Base-by-base conservation (phyloP, 2,888 invertebrate species). In the Melanotus villosus region DNA sequence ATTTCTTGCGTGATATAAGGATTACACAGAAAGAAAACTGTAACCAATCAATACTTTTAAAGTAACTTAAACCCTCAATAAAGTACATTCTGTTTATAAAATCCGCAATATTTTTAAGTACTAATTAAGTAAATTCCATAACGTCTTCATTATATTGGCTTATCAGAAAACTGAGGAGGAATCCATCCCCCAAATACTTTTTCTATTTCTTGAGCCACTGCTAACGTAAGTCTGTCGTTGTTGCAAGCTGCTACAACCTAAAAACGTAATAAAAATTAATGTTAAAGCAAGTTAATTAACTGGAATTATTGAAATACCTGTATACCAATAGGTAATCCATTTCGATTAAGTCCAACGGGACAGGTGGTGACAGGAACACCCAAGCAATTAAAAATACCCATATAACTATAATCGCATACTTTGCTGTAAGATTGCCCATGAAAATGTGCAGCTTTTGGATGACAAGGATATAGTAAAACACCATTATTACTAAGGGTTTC, bases 331-430 rank as follows among this genome's bases (percentile, higher is more conserved):
- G 95, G 95, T 41, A 95, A 82, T 0, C 93, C 92, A 34, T 90
- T 88, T 0, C 86, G 86, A 58, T 91, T 89, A n/a, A 94, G 83
- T 0, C 92, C 93, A 62, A 96, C 86, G 4, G 96, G 95, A 76
- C 94, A 94, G 72, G 93, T 92, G 0, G 96, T 96, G 0, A 92
- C 94, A 0, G 96, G 96, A 59, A 96, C 84, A 1, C 94, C 95
- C 10, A 96, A 84, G 0, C 91, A 89, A 81, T 95, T 96, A 83
- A 96, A 95, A 72, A 95, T 90, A 6, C 91, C 91, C 78, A 94
- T 88, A 81, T 95, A 96, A 18, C 91, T 89, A 77, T 90, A 90
- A 85, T 95, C 93, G 59, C 92, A 87, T 52, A 93, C 86, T 79
- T 89, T 90, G 73, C 89, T 87, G 72, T 90, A 87, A 16, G 91